A percentile compares a stretch with the other conserved stretches of the same genome.
Evolutionary conservation across 2,113 vertebrate species (phyloP).

Genomic region (Puffinus mauretanicus): DNA sequence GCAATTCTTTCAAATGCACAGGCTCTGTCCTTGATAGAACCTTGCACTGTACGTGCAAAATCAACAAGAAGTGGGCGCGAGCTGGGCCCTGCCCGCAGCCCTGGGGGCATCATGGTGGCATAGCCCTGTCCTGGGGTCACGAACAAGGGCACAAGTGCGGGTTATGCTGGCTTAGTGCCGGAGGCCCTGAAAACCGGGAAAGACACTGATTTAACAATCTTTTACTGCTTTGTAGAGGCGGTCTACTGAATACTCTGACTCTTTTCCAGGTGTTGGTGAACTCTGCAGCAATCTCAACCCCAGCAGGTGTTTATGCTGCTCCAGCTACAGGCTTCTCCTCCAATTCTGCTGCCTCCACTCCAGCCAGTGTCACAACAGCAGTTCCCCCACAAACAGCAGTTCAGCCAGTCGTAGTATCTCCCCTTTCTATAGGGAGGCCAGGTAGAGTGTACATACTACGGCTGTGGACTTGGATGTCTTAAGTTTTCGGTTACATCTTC

Average conservation of each 20-base stretch:
- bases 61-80: neutral
- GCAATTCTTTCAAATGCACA: neutral
- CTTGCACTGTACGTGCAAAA: neutral
- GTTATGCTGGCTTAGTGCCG: fast-evolving
- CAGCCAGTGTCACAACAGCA: conserved; percentile 70
- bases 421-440: conserved; percentile 71
- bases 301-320: conserved; percentile 73
- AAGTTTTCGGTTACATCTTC: neutral
- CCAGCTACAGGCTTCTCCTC: conserved; percentile 77
- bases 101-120: neutral
- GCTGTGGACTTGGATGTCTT: neutral
- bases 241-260: neutral
- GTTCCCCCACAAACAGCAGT: conserved; percentile 67
- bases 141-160: too few relatives aligned
- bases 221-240: too few relatives aligned
- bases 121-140: neutral
- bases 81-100: neutral
- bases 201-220: neutral
- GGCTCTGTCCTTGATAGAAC: neutral
- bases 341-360: conserved; percentile 71
- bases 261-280: conserved; percentile 81
- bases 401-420: conserved; percentile 72
- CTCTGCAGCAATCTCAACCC: conserved; percentile 75
- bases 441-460: conserved; percentile 58
- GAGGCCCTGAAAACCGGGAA: neutral